Evolutionary conservation across 2,113 vertebrate genomes (phyloP).

Genomic region (Pseudorasbora parva): DNA sequence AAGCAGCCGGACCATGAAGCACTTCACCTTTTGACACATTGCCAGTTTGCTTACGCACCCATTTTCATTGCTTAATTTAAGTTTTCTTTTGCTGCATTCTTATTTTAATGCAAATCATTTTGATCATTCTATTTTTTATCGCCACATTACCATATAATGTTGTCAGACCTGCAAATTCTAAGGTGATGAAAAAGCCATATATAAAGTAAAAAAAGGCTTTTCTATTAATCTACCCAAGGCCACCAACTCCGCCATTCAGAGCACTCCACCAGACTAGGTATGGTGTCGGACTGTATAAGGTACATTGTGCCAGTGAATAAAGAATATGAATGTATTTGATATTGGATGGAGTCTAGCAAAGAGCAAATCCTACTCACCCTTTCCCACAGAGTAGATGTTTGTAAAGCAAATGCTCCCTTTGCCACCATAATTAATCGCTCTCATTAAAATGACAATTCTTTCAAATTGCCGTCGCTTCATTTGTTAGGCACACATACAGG

Average conservation of each 20-base stretch:
- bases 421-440: slow-evolving; percentile 57
- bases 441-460: slow-evolving; percentile 66
- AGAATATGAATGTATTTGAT: slow-evolving; percentile 28
- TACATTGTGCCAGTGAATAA: slow-evolving; percentile 30
- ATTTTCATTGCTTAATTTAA: not conserved
- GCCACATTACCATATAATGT: not conserved
- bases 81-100: not conserved
- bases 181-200: slow-evolving; percentile 41
- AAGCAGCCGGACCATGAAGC: not conserved
- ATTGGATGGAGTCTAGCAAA: slow-evolving; percentile 37
- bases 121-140: slow-evolving; percentile 7
- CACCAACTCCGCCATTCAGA: slow-evolving; percentile 32
- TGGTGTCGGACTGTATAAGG: slow-evolving; percentile 1
- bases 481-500: slow-evolving; percentile 40
- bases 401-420: slow-evolving; percentile 48
- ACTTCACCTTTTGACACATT: slow-evolving; percentile 6
- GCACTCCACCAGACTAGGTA: slow-evolving; percentile 17
- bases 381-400: slow-evolving; percentile 35
- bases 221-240: slow-evolving; percentile 41
- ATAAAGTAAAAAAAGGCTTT: slow-evolving; percentile 23
- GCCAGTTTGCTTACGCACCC: not conserved
- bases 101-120: not conserved
- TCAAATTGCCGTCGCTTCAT: slow-evolving; percentile 56
- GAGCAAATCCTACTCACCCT: not conserved
- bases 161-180: not conserved